Evolutionary conservation across 92 coral and sea anemone species (phyloP), one percentile per base, ranked within the genome.

Genomic region (Pocillopora meandrina): DNA sequence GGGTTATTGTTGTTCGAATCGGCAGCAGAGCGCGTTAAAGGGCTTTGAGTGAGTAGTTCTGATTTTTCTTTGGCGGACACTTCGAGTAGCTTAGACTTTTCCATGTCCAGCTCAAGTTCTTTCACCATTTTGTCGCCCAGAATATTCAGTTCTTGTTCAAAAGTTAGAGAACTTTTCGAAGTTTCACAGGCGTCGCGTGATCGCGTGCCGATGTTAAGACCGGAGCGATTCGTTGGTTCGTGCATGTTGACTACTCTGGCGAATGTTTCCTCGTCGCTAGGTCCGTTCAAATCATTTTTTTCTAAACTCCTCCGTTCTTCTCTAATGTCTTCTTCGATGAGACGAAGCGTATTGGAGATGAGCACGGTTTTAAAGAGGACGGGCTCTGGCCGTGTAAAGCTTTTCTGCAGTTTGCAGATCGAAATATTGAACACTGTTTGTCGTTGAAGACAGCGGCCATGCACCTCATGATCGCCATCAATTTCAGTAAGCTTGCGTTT

Each of bases 391-490:
- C 75, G 75, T 31, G 93, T 61, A 72, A 90, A 86, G 75, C 92
- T 96, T 92, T 93, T 95, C 76, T 93, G 98, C 67, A 96, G 89
- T 77, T 96, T 96, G 89, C 98, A 96, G 85, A 96, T 80, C 61
- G 99, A 96, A 85, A 96, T 96, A 84, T 96, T 92, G 75, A 96
- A 93, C 70, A 96, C 84, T 17, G 99, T 96, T 91, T 96, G 94
- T 84, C 98, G 98, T 82, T 95, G 99, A 82, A 94, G 89, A 90
- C 95, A 92, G 90, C 98, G 98, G 60, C 88, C 86, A 67, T 94
- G 93, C 58, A 79, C 82, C 74, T 82, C 79, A 16, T 64, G 71
- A 69, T 84, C 84, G 62, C 87, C 92, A 67, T 91, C 94, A 17
- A 85, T 89, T 81, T 94, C 98, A 82, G 90, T 89, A 35, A 92